phyloP scores from a whole-genome alignment of 2,113 vertebrate species.

The Channa argus region DNA sequence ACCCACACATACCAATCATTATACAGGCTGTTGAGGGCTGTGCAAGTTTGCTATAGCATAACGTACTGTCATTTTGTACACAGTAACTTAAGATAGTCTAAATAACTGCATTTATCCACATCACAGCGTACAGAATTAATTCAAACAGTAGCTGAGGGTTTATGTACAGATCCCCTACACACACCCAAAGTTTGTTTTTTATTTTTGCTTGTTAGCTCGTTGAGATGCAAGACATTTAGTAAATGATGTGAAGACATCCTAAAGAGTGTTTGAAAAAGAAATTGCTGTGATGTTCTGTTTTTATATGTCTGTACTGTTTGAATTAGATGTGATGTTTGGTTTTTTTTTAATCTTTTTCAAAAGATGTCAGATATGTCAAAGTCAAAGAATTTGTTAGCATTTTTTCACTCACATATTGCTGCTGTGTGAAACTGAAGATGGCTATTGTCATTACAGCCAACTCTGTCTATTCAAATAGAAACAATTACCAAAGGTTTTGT shows the following conservation, averaged over 20 bases:
- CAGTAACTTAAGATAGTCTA: not conserved
- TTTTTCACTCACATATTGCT: not conserved
- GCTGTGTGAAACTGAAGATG: not conserved
- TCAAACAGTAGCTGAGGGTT: too few species aligned
- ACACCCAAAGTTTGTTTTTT: not conserved
- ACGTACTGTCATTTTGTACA: not conserved
- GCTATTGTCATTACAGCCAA: not conserved
- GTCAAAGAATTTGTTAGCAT: not conserved
- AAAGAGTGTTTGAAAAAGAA: conserved; percentile 1
- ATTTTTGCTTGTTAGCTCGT: not conserved
- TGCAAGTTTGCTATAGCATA: not conserved
- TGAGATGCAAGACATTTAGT: conserved; percentile 1
- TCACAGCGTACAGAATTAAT: not conserved
- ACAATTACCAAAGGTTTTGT: conserved; percentile 8
- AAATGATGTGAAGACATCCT: conserved; percentile 4
- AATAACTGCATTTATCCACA: not conserved
- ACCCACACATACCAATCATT: not conserved
- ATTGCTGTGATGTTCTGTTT: conserved; percentile 2
- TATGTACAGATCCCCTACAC: too few species aligned
- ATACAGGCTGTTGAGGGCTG: not conserved
- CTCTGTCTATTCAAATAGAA: conserved; percentile 23
- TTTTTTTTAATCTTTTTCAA: not conserved
- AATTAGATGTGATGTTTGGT: not conserved
- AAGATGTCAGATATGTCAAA: not conserved
- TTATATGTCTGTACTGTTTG: conserved; percentile 5